Percentiles rank a stretch among this genome's conserved stretches.
Evolutionary conservation across 2,888 invertebrate species (phyloP).

Genomic region (Hylaea fasciaria): DNA sequence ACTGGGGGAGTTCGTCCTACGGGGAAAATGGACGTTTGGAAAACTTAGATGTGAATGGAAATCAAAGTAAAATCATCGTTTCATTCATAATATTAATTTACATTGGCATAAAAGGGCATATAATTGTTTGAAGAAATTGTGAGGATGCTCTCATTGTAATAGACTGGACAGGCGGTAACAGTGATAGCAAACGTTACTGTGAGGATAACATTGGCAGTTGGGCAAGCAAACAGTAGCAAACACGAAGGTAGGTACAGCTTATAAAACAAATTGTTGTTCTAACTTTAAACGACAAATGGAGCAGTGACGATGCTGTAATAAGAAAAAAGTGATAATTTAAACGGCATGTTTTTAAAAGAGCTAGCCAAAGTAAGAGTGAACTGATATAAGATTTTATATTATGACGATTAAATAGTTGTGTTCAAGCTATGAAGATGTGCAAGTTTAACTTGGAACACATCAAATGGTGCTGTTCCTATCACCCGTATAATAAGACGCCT

Average conservation of each 20-base stretch:
- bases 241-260: slow-evolving; percentile 22
- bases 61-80: neutral
- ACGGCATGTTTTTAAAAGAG: neutral
- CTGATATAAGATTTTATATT: neutral
- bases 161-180: neutral
- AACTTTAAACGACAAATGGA: slow-evolving; percentile 15
- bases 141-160: neutral
- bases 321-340: slow-evolving; percentile 17
- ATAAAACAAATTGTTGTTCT: slow-evolving; percentile 28
- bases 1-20: slow-evolving; percentile 76
- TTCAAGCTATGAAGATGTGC: slow-evolving; percentile 10
- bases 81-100: neutral
- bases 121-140: neutral
- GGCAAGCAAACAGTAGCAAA: slow-evolving; percentile 25
- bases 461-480: slow-evolving; percentile 58
- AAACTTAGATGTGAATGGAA: neutral
- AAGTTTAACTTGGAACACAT: slow-evolving; percentile 17
- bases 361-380: neutral
- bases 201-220: slow-evolving; percentile 9
- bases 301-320: slow-evolving; percentile 20
- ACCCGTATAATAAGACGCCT: neutral
- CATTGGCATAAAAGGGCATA: neutral
- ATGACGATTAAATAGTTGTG: neutral
- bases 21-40: slow-evolving; percentile 24
- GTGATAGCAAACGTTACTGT: slow-evolving; percentile 1